Base-by-base conservation (phyloP, 2,888 invertebrate genomes). In the Drosophila peninsularis region DNA sequence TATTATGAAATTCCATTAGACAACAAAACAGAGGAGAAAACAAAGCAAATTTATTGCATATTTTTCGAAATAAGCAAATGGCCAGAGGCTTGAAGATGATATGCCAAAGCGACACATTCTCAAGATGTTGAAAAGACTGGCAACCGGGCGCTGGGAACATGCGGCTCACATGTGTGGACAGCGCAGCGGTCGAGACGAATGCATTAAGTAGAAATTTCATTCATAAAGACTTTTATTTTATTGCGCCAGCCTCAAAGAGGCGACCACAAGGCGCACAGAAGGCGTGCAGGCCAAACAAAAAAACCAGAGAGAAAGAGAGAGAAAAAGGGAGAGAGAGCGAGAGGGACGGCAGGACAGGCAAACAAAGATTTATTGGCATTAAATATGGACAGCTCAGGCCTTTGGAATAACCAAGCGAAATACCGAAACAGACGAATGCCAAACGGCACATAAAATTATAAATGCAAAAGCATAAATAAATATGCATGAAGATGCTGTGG, bases 151-250 rank as follows among this genome's bases (percentile, higher is more conserved):
- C 52, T 42, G 24, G 39, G 32, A 73, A 82, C 74, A 82, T 83
- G 75, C 74, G 77, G 79, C 54, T 80, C 86, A 75, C 73, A 86
- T 82, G 74, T 80, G 80, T 68, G 60, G 62, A 56, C 71, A 69
- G 50, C 49, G 60, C 65, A 63, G 44, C 45, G 62, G 49, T 32
- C 67, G 78, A 66, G 50, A 64, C 80, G 80, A 82, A 80, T 80
- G 78, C 75, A 82, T 82, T 83, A 71, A 75, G 72, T 67, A 61
- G 75, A 80, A 82, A 68, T 75, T 81, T 82, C 86, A 82, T 82
- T 82, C 82, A 82, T 85, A 82, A 82, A 82, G 82, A 84, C 65
- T 80, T 54, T 57, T 55, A 70, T 80, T 82, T 77, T 64, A 54
- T 73, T 75, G 62, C 67, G 56, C 47, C 64, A 68, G 41, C 72